Evolutionary conservation across 2,888 invertebrate species (phyloP), one percentile per base, ranked within the genome.

Genomic region (Himalopsyche kuldschensis): DNA sequence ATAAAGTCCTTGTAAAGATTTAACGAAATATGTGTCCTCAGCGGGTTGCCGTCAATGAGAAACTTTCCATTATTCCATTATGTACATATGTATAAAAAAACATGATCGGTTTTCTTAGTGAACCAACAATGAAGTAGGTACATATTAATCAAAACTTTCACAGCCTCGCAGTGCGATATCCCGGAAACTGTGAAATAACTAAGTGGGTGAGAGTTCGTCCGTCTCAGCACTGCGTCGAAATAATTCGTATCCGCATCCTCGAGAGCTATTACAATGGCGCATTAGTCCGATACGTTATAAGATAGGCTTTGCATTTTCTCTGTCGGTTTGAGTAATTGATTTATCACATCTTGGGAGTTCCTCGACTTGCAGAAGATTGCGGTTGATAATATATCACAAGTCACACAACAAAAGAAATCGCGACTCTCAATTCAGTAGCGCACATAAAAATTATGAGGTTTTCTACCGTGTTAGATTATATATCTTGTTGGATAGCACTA

Each of bases 331-430:
- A 35, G 41, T 76, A 76, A 76, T 76, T 76, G 76, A 76, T 76
- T 76, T 76, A 76, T 76, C 76, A 76, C 76, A n/a, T 32, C 76
- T 27, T 41, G 76, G 76, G 35, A 76, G 76, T 41, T 41, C 76
- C 35, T 31, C 76, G 35, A 76, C 15, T 32, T 10, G 10, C 30
- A 24, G 69, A 69, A 76, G 76, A 76, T 76, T 27, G 32, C 35
- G 32, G 35, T 11, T 30, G 69, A 69, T 30, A 30, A 27, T 69
- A 69, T 27, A 69, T 69, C 69, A 27, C 69, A 69, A 30, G 69
- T 27, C 30, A 63, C 15, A 69, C 3, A 27, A 8, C 15, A 27
- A 69, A 27, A 27, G 27, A 69, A 69, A 15, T n/a, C 15, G 27
- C 24, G 69, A 69, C 24, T 69, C 10, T 24, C 11, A 30, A 27